phyloP scores from a whole-genome alignment of 2,113 vertebrate genomes.

The Pionites leucogaster region DNA sequence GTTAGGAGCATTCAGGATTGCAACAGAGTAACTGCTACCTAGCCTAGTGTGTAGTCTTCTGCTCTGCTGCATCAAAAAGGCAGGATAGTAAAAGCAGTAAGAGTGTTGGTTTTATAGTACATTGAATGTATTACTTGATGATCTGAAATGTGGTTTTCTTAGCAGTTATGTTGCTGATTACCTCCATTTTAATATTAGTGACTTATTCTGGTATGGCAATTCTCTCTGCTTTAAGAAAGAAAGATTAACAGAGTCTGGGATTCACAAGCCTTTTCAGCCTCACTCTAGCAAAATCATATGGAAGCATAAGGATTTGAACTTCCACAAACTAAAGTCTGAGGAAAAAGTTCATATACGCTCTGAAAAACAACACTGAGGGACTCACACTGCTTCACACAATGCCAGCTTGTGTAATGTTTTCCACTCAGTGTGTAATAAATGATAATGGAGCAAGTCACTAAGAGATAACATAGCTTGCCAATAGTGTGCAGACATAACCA shows the following conservation, averaged over 20 bases:
- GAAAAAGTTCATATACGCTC: neutral
- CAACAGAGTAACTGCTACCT: neutral
- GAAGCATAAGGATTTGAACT: neutral
- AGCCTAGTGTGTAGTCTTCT: neutral
- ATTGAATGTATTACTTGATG: neutral
- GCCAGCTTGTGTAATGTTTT: neutral
- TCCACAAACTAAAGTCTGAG: neutral
- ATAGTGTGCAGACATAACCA: slow-evolving; percentile 38
- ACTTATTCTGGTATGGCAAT: neutral
- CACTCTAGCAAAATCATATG: neutral
- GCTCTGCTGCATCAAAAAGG: neutral
- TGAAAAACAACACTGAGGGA: neutral
- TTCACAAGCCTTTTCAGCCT: neutral
- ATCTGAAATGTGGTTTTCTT: neutral
- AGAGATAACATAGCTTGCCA: slow-evolving; percentile 25
- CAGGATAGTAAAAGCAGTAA: neutral
- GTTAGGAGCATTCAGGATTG: neutral
- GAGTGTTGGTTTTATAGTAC: neutral
- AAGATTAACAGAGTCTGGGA: neutral
- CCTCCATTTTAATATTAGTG: neutral
- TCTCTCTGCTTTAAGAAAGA: neutral
- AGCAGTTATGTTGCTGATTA: neutral
- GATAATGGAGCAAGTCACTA: neutral
- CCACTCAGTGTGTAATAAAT: slow-evolving; percentile 2
- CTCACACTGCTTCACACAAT: neutral